Conservation (phyloP, 2,113 vertebrate genomes). For the Lota lota region DNA sequence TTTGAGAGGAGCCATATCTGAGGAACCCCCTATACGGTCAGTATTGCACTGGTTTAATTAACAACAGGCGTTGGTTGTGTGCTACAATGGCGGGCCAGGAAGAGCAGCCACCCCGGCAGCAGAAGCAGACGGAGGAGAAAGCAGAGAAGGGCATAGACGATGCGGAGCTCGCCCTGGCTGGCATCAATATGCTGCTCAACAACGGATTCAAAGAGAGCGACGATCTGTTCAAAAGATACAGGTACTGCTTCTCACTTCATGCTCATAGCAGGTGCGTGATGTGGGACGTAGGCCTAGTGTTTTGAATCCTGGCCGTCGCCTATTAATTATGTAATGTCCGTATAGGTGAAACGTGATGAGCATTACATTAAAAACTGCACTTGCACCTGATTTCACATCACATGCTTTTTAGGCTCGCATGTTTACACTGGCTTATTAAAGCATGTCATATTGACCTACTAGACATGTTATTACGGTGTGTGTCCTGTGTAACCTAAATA, state of each 20-base stretch:
- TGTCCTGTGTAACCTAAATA: too few relatives aligned
- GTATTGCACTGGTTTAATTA: slow-evolving; percentile 12
- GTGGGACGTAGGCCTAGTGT: too few relatives aligned
- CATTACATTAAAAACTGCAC: too few relatives aligned
- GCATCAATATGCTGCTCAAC: slow-evolving; percentile 98
- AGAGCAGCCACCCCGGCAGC: slow-evolving; percentile 64
- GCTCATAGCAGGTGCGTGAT: too few relatives aligned
- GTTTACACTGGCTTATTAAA: too few relatives aligned
- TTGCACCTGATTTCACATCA: too few relatives aligned
- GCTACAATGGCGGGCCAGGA: slow-evolving; percentile 76
- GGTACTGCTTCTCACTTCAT: slow-evolving; percentile 60
- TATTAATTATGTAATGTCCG: too few relatives aligned
- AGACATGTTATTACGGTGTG: too few relatives aligned
- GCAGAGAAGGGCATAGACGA: slow-evolving; percentile 80
- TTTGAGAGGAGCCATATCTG: slow-evolving; percentile 14
- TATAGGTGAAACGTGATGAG: too few relatives aligned
- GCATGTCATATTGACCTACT: too few relatives aligned
- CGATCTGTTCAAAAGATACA: slow-evolving; percentile 96
- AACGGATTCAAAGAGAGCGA: slow-evolving; percentile 96
- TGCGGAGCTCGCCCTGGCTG: slow-evolving; percentile 90
- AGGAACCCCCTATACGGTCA: background rate
- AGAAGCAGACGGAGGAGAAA: slow-evolving; percentile 70
- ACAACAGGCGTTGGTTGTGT: slow-evolving; percentile 20
- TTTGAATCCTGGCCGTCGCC: too few relatives aligned
- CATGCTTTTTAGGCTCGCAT: too few relatives aligned